These are phyloP conservation scores for Anastrepha ludens DNA, from an alignment of 1,140 invertebrate species.

Conservation along the genomic window DNA sequence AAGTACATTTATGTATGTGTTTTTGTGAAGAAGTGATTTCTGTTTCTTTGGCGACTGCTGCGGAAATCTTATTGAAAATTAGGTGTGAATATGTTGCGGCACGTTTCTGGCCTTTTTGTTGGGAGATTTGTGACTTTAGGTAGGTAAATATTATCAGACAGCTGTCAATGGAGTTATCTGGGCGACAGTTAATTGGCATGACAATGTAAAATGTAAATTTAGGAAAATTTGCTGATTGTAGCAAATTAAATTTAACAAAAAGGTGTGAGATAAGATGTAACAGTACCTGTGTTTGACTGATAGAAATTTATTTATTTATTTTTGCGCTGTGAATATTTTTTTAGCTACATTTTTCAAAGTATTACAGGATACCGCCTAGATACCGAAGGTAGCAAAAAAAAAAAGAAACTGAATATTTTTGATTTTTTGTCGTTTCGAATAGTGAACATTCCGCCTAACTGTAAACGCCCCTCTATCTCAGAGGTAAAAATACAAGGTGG, in stretches of 20 bases:
- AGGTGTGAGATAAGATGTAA: not conserved
- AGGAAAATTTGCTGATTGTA: not conserved
- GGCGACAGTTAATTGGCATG: not conserved
- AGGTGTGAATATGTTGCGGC: conserved; percentile 43
- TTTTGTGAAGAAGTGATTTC: too few relatives aligned
- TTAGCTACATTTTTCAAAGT: too few relatives aligned
- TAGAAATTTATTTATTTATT: too few relatives aligned
- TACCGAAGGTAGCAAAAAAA: too few relatives aligned
- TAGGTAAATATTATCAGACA: conserved; percentile 28
- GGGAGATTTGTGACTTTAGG: not conserved
- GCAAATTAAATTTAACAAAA: not conserved
- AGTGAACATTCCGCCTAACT: too few relatives aligned
- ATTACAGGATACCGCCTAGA: too few relatives aligned
- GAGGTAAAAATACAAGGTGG: too few relatives aligned
- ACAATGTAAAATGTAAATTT: not conserved
- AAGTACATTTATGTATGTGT: not conserved
- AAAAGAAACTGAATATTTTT: too few relatives aligned
- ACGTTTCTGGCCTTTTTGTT: conserved; percentile 13
- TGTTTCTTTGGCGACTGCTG: conserved; percentile 13
- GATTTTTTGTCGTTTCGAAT: too few relatives aligned
- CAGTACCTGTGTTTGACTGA: not conserved
- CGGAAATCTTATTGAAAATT: conserved; percentile 50
- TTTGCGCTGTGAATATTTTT: too few relatives aligned
- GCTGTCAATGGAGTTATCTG: conserved; percentile 3
- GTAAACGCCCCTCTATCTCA: too few relatives aligned